phyloP scores from a whole-genome alignment of 64 coral and sea anemone species.

The Pachyseris speciosa region DNA sequence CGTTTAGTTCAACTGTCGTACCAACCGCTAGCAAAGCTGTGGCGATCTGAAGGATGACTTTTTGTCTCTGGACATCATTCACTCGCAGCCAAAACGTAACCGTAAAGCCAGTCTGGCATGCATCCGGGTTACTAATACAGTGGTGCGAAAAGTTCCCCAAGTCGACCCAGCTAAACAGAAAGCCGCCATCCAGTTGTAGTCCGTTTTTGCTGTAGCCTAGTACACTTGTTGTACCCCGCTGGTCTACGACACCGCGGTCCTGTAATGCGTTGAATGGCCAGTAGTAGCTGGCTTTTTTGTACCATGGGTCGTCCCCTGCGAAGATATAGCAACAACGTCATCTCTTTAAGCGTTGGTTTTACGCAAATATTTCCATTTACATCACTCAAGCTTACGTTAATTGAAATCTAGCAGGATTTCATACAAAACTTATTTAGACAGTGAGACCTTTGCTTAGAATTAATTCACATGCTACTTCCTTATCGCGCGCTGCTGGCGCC shows the following conservation, averaged over 20 bases:
- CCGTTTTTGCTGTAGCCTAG: slow-evolving; percentile 76
- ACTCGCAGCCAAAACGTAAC: slow-evolving; percentile 88
- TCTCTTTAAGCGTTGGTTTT: background rate
- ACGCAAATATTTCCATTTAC: no score
- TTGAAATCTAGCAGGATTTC: no score
- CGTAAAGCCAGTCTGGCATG: slow-evolving; percentile 79
- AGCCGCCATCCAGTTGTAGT: slow-evolving; percentile 58
- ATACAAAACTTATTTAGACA: no score
- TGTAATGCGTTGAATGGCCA: slow-evolving; percentile 78
- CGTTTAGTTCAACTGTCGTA: slow-evolving; percentile 47
- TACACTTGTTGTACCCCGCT: slow-evolving; percentile 18
- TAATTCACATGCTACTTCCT: no score
- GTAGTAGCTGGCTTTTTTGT: slow-evolving; percentile 67
- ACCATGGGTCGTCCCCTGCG: slow-evolving; percentile 85
- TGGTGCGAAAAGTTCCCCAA: slow-evolving; percentile 58
- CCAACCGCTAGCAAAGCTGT: slow-evolving; percentile 54
- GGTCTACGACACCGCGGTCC: background rate
- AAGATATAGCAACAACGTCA: background rate
- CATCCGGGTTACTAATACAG: slow-evolving; percentile 80
- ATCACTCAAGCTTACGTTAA: no score
- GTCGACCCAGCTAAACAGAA: slow-evolving; percentile 51
- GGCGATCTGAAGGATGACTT: slow-evolving; percentile 73
- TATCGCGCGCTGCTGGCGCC: no score
- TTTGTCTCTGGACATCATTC: background rate
- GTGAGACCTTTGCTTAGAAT: no score